Evolutionary conservation across 2,888 invertebrate species (phyloP).

Genomic region (Oegoconia quadripuncta): DNA sequence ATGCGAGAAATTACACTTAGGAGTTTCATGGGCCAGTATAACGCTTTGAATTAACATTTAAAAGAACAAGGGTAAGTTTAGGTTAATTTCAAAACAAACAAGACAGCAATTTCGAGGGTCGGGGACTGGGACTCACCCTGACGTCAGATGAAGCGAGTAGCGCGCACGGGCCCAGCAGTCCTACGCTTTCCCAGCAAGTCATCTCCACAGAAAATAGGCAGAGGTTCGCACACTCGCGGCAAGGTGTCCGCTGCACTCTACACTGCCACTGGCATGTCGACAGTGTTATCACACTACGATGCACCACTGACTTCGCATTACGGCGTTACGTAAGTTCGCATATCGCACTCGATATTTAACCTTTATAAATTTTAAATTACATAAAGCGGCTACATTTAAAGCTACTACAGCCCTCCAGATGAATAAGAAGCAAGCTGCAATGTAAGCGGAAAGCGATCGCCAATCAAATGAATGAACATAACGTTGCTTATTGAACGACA

Average conservation of each 20-base stretch:
- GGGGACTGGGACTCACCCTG: slow-evolving; percentile 61
- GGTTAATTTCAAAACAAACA: too few relatives aligned
- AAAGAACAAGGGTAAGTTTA: slow-evolving; percentile 21
- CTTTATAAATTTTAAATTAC: slow-evolving; percentile 45
- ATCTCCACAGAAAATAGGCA: slow-evolving; percentile 50
- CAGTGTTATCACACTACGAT: slow-evolving; percentile 50
- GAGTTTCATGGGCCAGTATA: slow-evolving; percentile 25
- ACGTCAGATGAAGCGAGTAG: slow-evolving; percentile 69
- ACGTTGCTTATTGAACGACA: slow-evolving; percentile 71
- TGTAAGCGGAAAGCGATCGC: slow-evolving; percentile 72
- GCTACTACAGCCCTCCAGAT: slow-evolving; percentile 46
- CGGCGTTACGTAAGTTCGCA: slow-evolving; percentile 60
- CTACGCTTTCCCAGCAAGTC: slow-evolving; percentile 78
- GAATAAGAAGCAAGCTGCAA: slow-evolving; percentile 67
- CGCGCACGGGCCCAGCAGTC: slow-evolving; percentile 74
- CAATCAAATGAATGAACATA: slow-evolving; percentile 69
- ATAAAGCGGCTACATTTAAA: slow-evolving; percentile 66
- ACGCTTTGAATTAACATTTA: slow-evolving; percentile 20
- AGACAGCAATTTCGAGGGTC: too few relatives aligned
- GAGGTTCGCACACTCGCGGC: slow-evolving; percentile 38
- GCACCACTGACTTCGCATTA: slow-evolving; percentile 53
- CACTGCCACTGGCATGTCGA: slow-evolving; percentile 36
- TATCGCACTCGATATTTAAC: slow-evolving; percentile 39
- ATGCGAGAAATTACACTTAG: slow-evolving; percentile 31
- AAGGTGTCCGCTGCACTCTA: slow-evolving; percentile 37